Evolutionary conservation across 1,140 invertebrate species (phyloP).

Genomic region (Procambarus clarkii): DNA sequence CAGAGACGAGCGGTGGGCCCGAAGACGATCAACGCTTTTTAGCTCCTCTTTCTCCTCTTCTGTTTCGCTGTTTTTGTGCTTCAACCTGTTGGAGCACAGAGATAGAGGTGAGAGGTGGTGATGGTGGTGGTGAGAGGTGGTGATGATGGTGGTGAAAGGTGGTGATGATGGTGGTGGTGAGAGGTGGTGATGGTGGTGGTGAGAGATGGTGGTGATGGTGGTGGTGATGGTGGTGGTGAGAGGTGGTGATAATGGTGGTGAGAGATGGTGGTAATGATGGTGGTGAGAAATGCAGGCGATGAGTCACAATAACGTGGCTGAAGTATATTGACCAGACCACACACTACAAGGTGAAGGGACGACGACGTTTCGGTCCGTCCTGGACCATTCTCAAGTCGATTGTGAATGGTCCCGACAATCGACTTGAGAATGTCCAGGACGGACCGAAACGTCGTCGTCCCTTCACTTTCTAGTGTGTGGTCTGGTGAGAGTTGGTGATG

Average conservation of each 20-base stretch:
- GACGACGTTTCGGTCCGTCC: too few species aligned
- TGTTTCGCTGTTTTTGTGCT: neutral
- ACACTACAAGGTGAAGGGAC: too few species aligned
- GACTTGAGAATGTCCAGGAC: too few species aligned
- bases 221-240: too few species aligned
- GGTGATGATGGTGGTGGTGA: neutral
- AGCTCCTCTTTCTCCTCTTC: slow-evolving; percentile 45
- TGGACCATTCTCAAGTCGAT: too few species aligned
- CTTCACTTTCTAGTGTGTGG: too few species aligned
- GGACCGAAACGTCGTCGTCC: too few species aligned
- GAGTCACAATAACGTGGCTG: too few species aligned
- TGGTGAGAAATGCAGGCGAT: neutral
- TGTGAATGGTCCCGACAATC: too few species aligned
- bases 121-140: neutral
- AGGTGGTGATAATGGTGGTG: neutral
- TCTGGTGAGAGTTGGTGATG: too few species aligned
- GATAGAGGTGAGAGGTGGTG: neutral
- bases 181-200: neutral
- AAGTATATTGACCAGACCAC: too few species aligned
- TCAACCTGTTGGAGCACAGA: neutral
- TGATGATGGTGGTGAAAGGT: neutral
- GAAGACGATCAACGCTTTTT: slow-evolving; percentile 26
- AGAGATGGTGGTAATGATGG: neutral
- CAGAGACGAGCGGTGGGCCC: neutral
- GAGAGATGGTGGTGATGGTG: too few species aligned